Base-by-base conservation (phyloP, 2,113 vertebrate genomes). In the Anhinga rufa region DNA sequence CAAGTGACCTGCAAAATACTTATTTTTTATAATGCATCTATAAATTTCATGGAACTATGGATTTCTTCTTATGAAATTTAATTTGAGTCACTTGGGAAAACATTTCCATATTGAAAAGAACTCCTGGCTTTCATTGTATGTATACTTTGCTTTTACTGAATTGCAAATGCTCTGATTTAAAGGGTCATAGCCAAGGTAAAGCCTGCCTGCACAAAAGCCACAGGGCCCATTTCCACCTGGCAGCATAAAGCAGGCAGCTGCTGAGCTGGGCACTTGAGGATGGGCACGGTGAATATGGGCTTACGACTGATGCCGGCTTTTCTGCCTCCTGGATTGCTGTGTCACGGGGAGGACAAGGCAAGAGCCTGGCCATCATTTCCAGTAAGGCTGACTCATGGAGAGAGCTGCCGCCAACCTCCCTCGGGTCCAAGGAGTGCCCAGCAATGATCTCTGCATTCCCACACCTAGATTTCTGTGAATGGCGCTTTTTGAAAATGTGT, bases 21-120 rank as follows among this genome's bases (percentile, higher is more conserved):
- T 93, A 51, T 79, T 93, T 71, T 88, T 81, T 87, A 64, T 90
- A 95, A 78, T 31, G 51, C 66, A 52, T 60, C 57, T 52, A 40
- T 92, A 93, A 57, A 90, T 95, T 92, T 94, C 42, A 82, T 81
- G 86, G 74, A 92, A 95, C 64, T 68, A 84, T 86, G 93, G 64
- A 83, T 91, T 85, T 96, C 88, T 93, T 92, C 71, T 70, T 78
- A 81, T 55, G 86, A 91, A 92, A 92, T 97, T 93, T 96, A 91
- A 89, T 86, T 91, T 49, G 92, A 96, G 80, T 75, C 18, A 78
- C 65, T 94, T 65, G 74, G 44, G 62, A 54, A 87, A 74, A 71
- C 62, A 79, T 85, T 85, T 96, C 92, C 83, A 83, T 86, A 85
- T 70, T 69, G 71, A 97, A 95, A 95, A 54, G 86, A 61, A 28